These are phyloP conservation scores for Tangara arthus DNA, from an alignment of 2,797 vertebrate species.

Conservation along the genomic window DNA sequence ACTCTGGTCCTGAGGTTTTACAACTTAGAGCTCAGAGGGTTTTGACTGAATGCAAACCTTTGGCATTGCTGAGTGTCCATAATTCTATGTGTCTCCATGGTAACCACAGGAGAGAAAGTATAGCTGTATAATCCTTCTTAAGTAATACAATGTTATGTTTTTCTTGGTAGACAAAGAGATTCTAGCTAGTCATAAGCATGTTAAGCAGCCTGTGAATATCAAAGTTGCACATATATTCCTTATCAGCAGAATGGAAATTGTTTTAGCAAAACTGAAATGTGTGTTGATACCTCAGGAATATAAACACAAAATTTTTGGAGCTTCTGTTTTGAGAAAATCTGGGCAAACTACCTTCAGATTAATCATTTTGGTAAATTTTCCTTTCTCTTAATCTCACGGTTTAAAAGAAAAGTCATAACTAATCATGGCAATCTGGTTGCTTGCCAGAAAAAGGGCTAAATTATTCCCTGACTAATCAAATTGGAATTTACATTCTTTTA, in stretches of 20 bases:
- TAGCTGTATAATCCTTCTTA: background rate
- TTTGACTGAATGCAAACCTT: constrained; percentile 9
- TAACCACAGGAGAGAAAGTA: constrained; percentile 16
- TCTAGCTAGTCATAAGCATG: background rate
- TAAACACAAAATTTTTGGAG: background rate
- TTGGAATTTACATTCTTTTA: background rate
- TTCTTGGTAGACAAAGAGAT: constrained; percentile 10
- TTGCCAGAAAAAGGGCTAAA: background rate
- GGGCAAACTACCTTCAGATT: background rate
- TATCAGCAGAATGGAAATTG: background rate
- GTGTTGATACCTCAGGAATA: background rate
- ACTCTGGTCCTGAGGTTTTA: background rate
- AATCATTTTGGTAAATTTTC: background rate
- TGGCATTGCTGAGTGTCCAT: constrained; percentile 2
- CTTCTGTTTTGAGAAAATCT: background rate
- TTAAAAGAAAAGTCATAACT: background rate
- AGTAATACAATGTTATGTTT: background rate
- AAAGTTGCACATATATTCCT: background rate
- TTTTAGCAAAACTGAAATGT: background rate
- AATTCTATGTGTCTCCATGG: constrained; percentile 35
- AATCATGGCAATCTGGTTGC: background rate
- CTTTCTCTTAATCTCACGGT: background rate
- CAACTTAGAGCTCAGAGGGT: background rate
- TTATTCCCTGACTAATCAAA: background rate
- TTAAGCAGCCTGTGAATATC: background rate